A percentile compares a stretch with the other conserved stretches of the same genome.
These are phyloP conservation scores for Myripristis jacobus DNA, from an alignment of 2,797 vertebrate species.

Conservation along the genomic window DNA sequence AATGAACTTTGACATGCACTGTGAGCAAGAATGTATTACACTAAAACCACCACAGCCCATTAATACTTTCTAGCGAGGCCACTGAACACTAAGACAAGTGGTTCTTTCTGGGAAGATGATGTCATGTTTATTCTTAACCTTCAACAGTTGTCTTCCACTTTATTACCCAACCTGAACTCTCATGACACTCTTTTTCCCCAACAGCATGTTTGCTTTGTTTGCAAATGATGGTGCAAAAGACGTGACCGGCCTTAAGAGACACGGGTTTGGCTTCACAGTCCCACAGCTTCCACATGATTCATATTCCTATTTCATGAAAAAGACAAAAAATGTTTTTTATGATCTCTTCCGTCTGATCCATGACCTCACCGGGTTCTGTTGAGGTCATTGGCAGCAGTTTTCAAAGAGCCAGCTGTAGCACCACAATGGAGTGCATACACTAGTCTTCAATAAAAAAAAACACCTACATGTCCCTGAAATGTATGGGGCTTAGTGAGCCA, in stretches of 20 bases:
- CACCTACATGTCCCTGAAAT: not conserved
- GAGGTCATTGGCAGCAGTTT: too few relatives aligned
- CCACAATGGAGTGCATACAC: not conserved
- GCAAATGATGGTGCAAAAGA: conserved; percentile 36
- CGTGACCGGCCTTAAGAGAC: conserved; percentile 13
- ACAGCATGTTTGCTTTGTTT: conserved; percentile 41
- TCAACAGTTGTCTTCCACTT: conserved; percentile 9
- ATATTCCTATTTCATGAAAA: not conserved
- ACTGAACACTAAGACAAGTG: not conserved
- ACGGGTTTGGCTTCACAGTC: conserved; percentile 13
- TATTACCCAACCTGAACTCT: conserved; percentile 19
- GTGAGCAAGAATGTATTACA: too few relatives aligned
- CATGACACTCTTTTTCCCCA: conserved; percentile 16
- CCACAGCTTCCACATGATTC: too few relatives aligned
- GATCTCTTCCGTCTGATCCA: not conserved
- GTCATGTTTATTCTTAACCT: conserved; percentile 22
- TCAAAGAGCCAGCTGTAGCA: not conserved
- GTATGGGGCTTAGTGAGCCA: not conserved
- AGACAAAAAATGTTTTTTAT: not conserved
- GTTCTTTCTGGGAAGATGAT: conserved; percentile 17
- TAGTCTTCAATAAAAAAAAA: not conserved
- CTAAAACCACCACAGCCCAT: too few relatives aligned
- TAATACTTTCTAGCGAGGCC: not conserved
- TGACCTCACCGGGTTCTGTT: not conserved
- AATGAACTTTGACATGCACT: too few relatives aligned